Evolutionary conservation across 2,113 vertebrate genomes (phyloP).

Genomic region (Phyllopteryx taeniolatus): DNA sequence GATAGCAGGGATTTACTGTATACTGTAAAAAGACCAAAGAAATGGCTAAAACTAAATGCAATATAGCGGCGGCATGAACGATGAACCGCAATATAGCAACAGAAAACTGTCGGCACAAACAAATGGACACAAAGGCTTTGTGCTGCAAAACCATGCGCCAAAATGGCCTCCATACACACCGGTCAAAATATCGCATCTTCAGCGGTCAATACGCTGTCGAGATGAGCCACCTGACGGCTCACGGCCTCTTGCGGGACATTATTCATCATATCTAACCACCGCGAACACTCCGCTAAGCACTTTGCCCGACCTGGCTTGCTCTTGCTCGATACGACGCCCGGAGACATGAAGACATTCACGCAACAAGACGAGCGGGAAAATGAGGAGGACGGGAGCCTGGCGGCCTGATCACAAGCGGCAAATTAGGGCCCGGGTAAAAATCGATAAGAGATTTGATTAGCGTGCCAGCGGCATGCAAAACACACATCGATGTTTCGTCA

Average conservation of each 20-base stretch:
- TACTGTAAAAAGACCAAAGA: too few species aligned
- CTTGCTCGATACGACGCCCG: slow-evolving; percentile 64
- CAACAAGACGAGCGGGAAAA: slow-evolving; percentile 30
- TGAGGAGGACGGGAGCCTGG: slow-evolving; percentile 25
- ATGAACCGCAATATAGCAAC: too few species aligned
- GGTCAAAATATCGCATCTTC: slow-evolving; percentile 47
- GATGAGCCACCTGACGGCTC: slow-evolving; percentile 61
- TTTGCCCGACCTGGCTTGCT: slow-evolving; percentile 52
- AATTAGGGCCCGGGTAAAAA: slow-evolving; percentile 73
- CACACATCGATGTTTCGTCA: slow-evolving; percentile 80
- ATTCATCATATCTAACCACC: slow-evolving; percentile 70
- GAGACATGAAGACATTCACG: slow-evolving; percentile 53
- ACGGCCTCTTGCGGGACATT: slow-evolving; percentile 46
- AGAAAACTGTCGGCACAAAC: too few species aligned
- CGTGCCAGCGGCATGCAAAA: slow-evolving; percentile 83
- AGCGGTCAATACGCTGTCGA: slow-evolving; percentile 52
- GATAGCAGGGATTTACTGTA: too few species aligned
- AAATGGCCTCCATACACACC: slow-evolving; percentile 10
- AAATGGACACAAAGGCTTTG: too few species aligned
- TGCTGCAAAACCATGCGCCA: too few species aligned
- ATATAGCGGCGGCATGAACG: too few species aligned
- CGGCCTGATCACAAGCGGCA: slow-evolving; percentile 75
- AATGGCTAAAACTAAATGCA: too few species aligned
- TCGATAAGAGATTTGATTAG: slow-evolving; percentile 85
- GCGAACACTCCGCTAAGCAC: slow-evolving; percentile 68